phyloP scores from a whole-genome alignment of 2,797 vertebrate genomes.

The Enteromius trimaculatus region DNA sequence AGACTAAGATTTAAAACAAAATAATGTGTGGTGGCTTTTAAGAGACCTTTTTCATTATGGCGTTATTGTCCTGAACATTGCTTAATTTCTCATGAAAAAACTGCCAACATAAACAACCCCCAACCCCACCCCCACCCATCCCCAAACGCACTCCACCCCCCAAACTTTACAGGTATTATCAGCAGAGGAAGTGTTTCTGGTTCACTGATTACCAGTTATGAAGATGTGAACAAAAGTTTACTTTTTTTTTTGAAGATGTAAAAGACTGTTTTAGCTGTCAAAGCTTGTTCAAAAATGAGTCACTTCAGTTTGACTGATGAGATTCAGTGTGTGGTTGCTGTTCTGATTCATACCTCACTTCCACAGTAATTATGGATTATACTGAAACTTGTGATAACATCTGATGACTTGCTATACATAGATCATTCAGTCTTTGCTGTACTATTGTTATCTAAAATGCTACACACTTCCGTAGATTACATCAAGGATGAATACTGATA shows the following conservation, averaged over 20 bases:
- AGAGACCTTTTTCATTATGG: neutral
- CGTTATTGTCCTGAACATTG: neutral
- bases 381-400: slow-evolving; percentile 54
- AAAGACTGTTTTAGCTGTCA: slow-evolving; percentile 48
- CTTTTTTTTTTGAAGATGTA: slow-evolving; percentile 40
- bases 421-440: neutral
- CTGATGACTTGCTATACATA: slow-evolving; percentile 49
- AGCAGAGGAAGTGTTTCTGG: slow-evolving; percentile 56
- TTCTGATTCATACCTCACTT: slow-evolving; percentile 42
- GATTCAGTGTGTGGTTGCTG: slow-evolving; percentile 25
- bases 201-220: slow-evolving; percentile 59
- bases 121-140: too few relatives aligned
- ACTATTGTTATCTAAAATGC: slow-evolving; percentile 7
- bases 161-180: slow-evolving; percentile 22
- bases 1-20: neutral
- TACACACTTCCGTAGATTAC: slow-evolving; percentile 11
- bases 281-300: slow-evolving; percentile 55
- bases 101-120: neutral
- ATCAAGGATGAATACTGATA: slow-evolving; percentile 28
- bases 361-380: slow-evolving; percentile 49
- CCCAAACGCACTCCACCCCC: neutral
- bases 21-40: neutral
- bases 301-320: slow-evolving; percentile 42
- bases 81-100: neutral
- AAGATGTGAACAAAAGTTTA: slow-evolving; percentile 54